Percentiles rank a stretch among this genome's conserved stretches.
Conservation (phyloP, 2,888 invertebrate genomes). For the Apoderus coryli region DNA sequence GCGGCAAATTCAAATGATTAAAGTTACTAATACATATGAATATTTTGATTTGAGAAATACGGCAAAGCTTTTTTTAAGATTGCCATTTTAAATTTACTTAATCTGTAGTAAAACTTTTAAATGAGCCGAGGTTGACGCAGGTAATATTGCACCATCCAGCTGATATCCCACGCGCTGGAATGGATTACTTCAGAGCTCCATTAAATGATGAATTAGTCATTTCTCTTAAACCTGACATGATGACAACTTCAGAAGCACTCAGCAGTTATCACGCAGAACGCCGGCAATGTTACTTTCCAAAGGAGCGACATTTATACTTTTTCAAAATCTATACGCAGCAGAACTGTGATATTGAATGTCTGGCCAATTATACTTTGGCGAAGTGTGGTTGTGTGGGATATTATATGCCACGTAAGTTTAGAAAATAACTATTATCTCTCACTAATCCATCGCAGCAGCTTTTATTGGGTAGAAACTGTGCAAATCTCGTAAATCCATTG, state of each 20-base stretch:
- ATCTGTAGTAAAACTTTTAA: too few relatives aligned
- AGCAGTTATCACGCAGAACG: conserved; percentile 46
- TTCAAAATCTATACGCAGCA: conserved; percentile 57
- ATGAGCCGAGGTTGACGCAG: too few relatives aligned
- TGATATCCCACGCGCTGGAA: conserved; percentile 49
- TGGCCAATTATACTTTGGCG: conserved; percentile 48
- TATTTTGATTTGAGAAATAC: too few relatives aligned
- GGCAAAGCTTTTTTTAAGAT: too few relatives aligned
- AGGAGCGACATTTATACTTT: conserved; percentile 46
- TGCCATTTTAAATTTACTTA: too few relatives aligned
- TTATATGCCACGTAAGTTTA: conserved; percentile 49
- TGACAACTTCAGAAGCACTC: conserved; percentile 54
- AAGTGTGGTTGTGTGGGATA: conserved; percentile 55
- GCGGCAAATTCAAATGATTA: too few relatives aligned
- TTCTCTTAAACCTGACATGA: conserved; percentile 60
- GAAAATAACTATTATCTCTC: too few relatives aligned
- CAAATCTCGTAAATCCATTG: too few relatives aligned
- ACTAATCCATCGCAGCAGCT: too few relatives aligned
- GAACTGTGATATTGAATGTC: conserved; percentile 59
- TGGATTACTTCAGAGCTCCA: conserved; percentile 56
- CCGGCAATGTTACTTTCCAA: conserved; percentile 54
- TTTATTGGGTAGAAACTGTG: too few relatives aligned
- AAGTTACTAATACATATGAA: too few relatives aligned
- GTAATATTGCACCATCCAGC: conserved; percentile 54
- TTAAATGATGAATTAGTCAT: conserved; percentile 56